Percentiles rank a stretch among this genome's conserved stretches.
These are phyloP conservation scores for Lasioglossum albipes DNA, from an alignment of 1,140 invertebrate genomes.

Conservation along the genomic window DNA sequence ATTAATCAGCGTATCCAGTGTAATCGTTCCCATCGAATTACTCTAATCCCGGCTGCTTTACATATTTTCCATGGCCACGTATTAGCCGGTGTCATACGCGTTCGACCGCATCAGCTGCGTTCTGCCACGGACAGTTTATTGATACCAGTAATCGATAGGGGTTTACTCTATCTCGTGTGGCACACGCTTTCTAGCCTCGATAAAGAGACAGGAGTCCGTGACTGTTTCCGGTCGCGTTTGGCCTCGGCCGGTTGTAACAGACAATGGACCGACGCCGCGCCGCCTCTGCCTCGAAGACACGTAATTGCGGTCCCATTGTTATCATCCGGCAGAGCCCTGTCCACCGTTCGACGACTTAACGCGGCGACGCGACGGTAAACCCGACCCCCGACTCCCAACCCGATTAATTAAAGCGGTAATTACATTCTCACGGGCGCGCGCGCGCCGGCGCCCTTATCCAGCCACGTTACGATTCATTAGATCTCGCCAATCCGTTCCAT, in stretches of 20 bases:
- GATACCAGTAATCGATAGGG: slow-evolving; percentile 36
- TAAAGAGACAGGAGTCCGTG: no score
- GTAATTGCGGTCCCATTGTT: slow-evolving; percentile 46
- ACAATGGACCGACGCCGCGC: no score
- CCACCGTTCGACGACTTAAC: slow-evolving; percentile 19
- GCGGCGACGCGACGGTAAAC: slow-evolving; percentile 2
- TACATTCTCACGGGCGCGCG: slow-evolving; percentile 38
- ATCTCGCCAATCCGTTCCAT: slow-evolving; percentile 13
- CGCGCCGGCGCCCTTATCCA: background rate
- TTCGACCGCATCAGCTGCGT: slow-evolving; percentile 19
- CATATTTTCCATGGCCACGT: slow-evolving; percentile 32
- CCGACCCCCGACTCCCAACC: slow-evolving; percentile 18
- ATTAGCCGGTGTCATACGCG: slow-evolving; percentile 33
- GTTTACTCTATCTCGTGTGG: no score
- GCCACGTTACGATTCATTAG: background rate
- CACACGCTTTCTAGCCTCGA: no score
- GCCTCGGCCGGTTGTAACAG: no score
- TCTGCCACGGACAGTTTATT: slow-evolving; percentile 17
- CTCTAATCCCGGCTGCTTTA: slow-evolving; percentile 29
- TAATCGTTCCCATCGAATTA: slow-evolving; percentile 34
- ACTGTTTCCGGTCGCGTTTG: no score
- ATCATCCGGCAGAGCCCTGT: slow-evolving; percentile 12
- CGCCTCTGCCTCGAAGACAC: background rate
- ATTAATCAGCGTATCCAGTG: slow-evolving; percentile 43
- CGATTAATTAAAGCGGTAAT: slow-evolving; percentile 66